phyloP scores from a whole-genome alignment of 2,113 vertebrate species.

The Podarcis raffonei region DNA sequence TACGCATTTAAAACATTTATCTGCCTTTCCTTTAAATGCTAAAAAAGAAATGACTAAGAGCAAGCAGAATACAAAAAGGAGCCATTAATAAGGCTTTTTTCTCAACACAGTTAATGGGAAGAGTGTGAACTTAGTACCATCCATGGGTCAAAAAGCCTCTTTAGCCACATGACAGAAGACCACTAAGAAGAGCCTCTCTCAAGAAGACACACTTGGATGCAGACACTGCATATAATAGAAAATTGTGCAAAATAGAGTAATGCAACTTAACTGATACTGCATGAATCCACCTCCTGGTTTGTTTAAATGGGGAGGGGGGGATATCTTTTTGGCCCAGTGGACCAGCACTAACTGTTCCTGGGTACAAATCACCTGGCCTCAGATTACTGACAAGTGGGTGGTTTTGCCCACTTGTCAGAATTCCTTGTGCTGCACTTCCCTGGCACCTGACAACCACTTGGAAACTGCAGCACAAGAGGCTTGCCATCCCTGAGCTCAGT shows the following conservation, averaged over 20 bases:
- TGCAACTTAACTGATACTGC: neutral
- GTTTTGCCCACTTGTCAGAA: too few species aligned
- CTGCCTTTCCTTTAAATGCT: neutral
- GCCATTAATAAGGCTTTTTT: neutral
- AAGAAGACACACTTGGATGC: too few species aligned
- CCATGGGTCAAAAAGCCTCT: neutral
- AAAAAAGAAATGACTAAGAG: neutral
- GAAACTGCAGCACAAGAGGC: too few species aligned
- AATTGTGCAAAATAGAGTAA: neutral
- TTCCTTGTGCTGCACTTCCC: too few species aligned
- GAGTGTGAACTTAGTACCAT: neutral
- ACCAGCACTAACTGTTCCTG: too few species aligned
- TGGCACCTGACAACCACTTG: too few species aligned
- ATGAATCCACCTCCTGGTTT: neutral
- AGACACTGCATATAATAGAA: neutral
- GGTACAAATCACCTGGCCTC: too few species aligned
- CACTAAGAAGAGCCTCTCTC: too few species aligned
- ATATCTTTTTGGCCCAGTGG: too few species aligned
- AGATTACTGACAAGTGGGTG: too few species aligned
- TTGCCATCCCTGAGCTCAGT: too few species aligned
- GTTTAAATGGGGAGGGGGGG: neutral
- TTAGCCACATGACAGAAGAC: neutral
- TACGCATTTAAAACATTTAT: neutral
- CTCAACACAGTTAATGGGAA: neutral
- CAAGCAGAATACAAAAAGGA: neutral